phyloP scores from a whole-genome alignment of 2,113 vertebrate species.

The Lampris megalopsis region DNA sequence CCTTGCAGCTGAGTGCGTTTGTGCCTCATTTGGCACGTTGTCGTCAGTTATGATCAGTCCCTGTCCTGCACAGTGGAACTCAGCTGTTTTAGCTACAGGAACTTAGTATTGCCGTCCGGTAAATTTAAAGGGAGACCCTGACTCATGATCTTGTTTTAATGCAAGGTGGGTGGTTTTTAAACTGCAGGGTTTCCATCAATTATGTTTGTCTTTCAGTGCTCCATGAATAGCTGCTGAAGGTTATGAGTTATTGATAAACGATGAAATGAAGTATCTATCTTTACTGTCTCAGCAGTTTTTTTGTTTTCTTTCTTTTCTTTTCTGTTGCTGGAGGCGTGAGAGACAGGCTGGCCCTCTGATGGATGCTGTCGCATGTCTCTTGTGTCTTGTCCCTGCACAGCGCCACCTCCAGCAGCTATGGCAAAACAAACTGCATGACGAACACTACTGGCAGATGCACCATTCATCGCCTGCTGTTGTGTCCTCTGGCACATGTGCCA shows the following conservation, averaged over 20 bases:
- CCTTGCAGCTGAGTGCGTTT: constrained; percentile 9
- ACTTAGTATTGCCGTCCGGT: constrained; percentile 19
- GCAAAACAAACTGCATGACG: constrained; percentile 44
- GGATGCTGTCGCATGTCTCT: constrained; percentile 67
- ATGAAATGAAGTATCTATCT: constrained; percentile 45
- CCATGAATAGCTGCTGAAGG: constrained; percentile 22
- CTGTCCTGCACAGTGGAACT: constrained; percentile 16
- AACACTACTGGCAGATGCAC: constrained; percentile 32
- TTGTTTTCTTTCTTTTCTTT: neutral
- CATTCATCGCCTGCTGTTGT: constrained; percentile 11
- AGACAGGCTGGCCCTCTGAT: constrained; percentile 53
- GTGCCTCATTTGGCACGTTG: constrained; percentile 28
- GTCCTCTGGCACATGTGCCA: constrained; percentile 33
- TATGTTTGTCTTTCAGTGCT: constrained; percentile 9
- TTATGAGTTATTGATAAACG: constrained; percentile 70
- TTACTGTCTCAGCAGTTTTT: constrained; percentile 19
- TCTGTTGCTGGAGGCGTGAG: constrained; percentile 37
- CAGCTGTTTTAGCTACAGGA: neutral
- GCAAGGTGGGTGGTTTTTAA: constrained; percentile 21
- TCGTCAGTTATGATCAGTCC: constrained; percentile 15
- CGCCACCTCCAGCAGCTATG: constrained; percentile 43
- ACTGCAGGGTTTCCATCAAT: constrained; percentile 2
- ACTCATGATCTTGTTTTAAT: constrained; percentile 11
- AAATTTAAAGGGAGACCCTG: constrained; percentile 38
- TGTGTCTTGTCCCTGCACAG: constrained; percentile 63